Evolutionary conservation across 2,113 vertebrate species (phyloP).

Genomic region (Saguinus midas): DNA sequence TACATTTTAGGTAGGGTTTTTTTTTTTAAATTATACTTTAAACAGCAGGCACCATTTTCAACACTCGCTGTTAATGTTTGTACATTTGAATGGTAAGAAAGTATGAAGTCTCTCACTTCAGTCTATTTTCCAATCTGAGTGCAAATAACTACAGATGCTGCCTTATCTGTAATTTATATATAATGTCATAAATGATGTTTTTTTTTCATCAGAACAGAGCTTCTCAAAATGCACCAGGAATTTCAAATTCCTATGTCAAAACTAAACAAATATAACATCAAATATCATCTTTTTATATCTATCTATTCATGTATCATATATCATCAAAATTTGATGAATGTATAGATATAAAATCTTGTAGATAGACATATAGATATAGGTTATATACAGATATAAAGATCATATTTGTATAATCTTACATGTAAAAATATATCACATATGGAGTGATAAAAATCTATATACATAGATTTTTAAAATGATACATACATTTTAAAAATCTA

Average conservation of each 20-base stretch:
- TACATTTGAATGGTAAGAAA: background rate
- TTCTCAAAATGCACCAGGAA: background rate
- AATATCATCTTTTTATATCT: background rate
- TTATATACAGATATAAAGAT: background rate
- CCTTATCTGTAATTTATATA: background rate
- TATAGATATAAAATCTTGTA: background rate
- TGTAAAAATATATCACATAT: background rate
- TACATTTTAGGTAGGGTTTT: background rate
- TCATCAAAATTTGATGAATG: background rate
- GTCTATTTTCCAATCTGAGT: background rate
- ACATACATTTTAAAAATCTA: too few species aligned
- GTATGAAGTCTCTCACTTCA: background rate
- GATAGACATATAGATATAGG: background rate
- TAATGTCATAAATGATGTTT: background rate
- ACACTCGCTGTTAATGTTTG: background rate
- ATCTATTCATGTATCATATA: background rate
- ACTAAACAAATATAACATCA: background rate
- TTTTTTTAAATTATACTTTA: background rate
- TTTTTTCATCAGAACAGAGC: background rate
- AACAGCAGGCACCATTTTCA: background rate
- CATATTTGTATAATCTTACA: background rate
- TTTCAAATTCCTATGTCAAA: background rate
- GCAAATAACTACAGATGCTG: background rate
- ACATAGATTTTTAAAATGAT: too few species aligned
- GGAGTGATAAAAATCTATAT: too few species aligned